Base-by-base conservation (phyloP, 2,888 invertebrate genomes). In the Lacanobia oleracea region DNA sequence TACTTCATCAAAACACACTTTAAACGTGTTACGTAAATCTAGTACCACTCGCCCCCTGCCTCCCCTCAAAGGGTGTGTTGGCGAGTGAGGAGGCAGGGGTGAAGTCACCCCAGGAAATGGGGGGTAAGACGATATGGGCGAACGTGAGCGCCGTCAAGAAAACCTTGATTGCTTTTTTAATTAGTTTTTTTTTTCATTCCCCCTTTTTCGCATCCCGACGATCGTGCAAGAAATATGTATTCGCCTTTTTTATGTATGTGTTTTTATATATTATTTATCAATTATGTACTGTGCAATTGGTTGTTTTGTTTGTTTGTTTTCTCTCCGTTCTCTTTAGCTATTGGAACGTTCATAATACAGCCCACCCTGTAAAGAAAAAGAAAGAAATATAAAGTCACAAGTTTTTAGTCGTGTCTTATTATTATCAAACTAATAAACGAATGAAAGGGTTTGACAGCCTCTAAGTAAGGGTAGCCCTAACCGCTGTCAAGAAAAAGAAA, bases 91-190 rank as follows among this genome's bases (percentile, higher is more conserved):
- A 71, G 80, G 72, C 67, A 75, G 88, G 90, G 89, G 88, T 87
- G 83, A 85, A 83, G 82, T 86, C 87, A 89, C 91, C 93, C 92
- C 93, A 88, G 92, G 91, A 91, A 91, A 87, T 88, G 92, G 95
- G 94, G 94, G 95, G 95, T 95, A 96, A 96, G 96, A 95, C 95
- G 96, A 96, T 96, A 96, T 96, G 95, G 95, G 94, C 95, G 96
- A 95, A 95, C 95, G 96, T 96, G 96, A 95, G 95, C 95, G 94
- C 95, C 95, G 95, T 95, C 96, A 96, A 96, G 96, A 95, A 96
- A 95, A 95, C 96, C 96, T 95, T 96, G 96, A 96, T 96, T 96
- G 96, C 96, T 96, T 96, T 96, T 96, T 95, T 96, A 96, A 96
- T 96, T 96, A 96, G 96, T 96, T 94, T 94, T 94, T 75, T 33